Conservation (phyloP, 2,797 vertebrate genomes). For the Tragelaphus oryx region DNA sequence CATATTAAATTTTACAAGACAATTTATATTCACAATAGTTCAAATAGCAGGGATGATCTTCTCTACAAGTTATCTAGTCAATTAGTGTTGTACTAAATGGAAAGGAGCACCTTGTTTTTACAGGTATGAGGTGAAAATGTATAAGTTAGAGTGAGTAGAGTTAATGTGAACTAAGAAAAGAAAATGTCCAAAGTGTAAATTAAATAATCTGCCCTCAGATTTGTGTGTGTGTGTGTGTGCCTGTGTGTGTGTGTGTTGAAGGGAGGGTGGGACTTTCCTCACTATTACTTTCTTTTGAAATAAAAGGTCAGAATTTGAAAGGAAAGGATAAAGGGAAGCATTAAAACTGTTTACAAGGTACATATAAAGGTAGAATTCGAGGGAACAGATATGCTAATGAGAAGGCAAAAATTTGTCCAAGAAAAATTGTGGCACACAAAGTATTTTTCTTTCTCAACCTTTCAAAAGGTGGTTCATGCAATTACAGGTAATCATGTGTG, state of each 20-base stretch:
- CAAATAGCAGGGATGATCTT: background rate
- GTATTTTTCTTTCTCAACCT: background rate
- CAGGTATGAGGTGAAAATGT: background rate
- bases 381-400: background rate
- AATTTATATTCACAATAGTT: background rate
- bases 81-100: background rate
- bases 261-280: background rate
- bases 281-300: constrained; percentile 16
- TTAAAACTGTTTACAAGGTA: constrained; percentile 18
- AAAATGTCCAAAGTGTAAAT: background rate
- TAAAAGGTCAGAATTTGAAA: constrained; percentile 21
- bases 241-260: background rate
- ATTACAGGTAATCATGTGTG: constrained; percentile 3
- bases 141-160: background rate
- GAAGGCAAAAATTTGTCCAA: background rate
- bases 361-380: background rate
- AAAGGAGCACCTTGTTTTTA: background rate
- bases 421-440: background rate
- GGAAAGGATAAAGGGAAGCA: background rate
- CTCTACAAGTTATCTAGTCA: background rate
- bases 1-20: background rate
- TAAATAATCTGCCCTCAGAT: background rate
- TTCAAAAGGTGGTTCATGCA: background rate
- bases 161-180: background rate
- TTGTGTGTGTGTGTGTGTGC: background rate